Conservation (phyloP, 1,140 invertebrate species). For the Euwallacea similis region DNA sequence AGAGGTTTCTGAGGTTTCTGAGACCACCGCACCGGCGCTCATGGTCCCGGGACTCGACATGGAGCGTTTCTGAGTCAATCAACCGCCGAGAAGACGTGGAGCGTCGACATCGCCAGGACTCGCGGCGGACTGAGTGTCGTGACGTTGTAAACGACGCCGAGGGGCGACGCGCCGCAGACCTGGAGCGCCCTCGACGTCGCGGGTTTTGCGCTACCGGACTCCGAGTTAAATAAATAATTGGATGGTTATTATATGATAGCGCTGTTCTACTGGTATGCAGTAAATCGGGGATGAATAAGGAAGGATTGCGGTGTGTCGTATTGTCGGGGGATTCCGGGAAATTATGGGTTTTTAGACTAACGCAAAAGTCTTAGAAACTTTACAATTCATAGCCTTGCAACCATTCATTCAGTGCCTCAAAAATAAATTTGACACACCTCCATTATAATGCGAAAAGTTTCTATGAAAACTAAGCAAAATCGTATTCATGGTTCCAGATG, state of each 20-base stretch:
- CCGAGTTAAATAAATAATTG: conserved; percentile 33
- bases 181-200: conserved; percentile 29
- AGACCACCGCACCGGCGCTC: conserved; percentile 10
- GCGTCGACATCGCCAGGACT: conserved; percentile 18
- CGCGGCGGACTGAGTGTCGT: conserved; percentile 30
- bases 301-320: background rate
- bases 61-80: conserved; percentile 10
- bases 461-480: too few species aligned
- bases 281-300: conserved; percentile 14
- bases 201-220: conserved; percentile 24
- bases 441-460: too few species aligned
- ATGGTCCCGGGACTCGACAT: conserved; percentile 23
- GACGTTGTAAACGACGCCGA: conserved; percentile 25
- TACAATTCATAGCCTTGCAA: too few species aligned
- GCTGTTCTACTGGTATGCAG: conserved; percentile 14
- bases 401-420: too few species aligned
- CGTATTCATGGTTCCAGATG: too few species aligned
- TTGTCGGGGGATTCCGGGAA: background rate
- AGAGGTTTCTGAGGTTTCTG: conserved; percentile 17
- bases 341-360: background rate
- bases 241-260: conserved; percentile 19
- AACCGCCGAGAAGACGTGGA: conserved; percentile 13
- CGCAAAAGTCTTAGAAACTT: too few species aligned
- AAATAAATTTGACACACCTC: too few species aligned
- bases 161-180: conserved; percentile 26